A percentile compares a stretch with the other conserved stretches of the same genome.
These are phyloP conservation scores for Ceratina japonica DNA, from an alignment of 1,140 invertebrate species.

Conservation along the genomic window DNA sequence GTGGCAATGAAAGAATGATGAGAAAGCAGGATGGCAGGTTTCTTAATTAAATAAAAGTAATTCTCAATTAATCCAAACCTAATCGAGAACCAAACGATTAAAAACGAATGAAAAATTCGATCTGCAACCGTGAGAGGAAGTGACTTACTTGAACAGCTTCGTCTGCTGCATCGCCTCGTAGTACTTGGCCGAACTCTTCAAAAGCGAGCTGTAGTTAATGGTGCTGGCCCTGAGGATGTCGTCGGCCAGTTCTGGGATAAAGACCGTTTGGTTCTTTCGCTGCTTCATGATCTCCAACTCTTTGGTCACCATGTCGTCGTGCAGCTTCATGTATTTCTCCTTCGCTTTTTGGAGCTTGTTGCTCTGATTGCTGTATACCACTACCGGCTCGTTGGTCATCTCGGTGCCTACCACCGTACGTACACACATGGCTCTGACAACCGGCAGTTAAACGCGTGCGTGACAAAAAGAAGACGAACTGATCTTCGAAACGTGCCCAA, in stretches of 20 bases:
- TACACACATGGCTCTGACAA: slow-evolving; percentile 67
- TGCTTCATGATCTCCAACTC: slow-evolving; percentile 52
- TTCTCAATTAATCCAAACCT: too few relatives aligned
- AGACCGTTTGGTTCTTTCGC: slow-evolving; percentile 14
- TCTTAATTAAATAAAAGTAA: too few relatives aligned
- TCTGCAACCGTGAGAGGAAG: not conserved
- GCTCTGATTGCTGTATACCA: slow-evolving; percentile 19
- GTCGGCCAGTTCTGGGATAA: slow-evolving; percentile 45
- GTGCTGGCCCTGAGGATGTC: slow-evolving; percentile 64
- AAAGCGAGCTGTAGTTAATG: slow-evolving; percentile 58
- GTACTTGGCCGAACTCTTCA: slow-evolving; percentile 53
- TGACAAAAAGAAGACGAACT: not conserved
- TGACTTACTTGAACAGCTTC: slow-evolving; percentile 70
- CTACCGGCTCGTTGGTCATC: slow-evolving; percentile 44
- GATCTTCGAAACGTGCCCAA: not conserved
- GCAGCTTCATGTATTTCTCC: slow-evolving; percentile 71
- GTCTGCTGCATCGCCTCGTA: slow-evolving; percentile 59
- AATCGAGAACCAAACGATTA: too few relatives aligned
- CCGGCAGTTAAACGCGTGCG: not conserved
- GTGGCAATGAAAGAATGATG: not conserved
- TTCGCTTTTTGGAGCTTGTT: slow-evolving; percentile 62
- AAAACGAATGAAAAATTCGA: too few relatives aligned
- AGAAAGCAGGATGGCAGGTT: not conserved
- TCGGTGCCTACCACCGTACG: slow-evolving; percentile 62
- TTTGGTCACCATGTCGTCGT: slow-evolving; percentile 65